phyloP scores from a whole-genome alignment of 2,113 vertebrate species.

The Cercocebus atys region DNA sequence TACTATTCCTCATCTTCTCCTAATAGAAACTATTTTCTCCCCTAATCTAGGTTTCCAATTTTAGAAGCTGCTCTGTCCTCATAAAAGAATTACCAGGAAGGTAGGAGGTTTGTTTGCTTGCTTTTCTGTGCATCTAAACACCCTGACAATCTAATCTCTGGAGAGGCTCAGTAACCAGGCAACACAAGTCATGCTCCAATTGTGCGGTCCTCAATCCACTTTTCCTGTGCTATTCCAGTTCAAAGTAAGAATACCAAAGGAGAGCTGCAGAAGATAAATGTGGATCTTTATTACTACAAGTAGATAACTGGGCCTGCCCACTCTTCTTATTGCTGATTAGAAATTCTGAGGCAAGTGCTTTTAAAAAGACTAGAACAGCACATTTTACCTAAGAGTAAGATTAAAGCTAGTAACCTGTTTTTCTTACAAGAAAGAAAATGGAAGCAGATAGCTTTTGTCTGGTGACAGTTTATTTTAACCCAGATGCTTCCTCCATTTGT shows the following conservation, averaged over 20 bases:
- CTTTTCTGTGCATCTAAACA: conserved; percentile 50
- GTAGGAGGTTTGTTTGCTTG: conserved; percentile 3
- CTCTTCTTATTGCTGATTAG: neutral
- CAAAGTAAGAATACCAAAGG: conserved; percentile 35
- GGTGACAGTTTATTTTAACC: conserved; percentile 84
- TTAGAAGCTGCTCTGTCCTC: neutral
- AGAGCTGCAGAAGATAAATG: conserved; percentile 10
- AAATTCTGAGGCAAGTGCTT: conserved; percentile 33
- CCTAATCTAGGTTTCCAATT: neutral
- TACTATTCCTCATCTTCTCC: neutral
- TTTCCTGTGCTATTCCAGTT: neutral
- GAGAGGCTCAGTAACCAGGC: conserved; percentile 30
- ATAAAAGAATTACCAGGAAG: neutral
- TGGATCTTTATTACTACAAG: conserved; percentile 18
- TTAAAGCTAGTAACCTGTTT: conserved; percentile 69
- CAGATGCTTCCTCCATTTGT: conserved; percentile 81
- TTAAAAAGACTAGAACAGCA: conserved; percentile 70
- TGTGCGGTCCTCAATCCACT: neutral
- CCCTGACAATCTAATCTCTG: conserved; percentile 40
- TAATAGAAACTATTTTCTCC: neutral
- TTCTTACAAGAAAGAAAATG: conserved; percentile 56
- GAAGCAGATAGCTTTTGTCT: conserved; percentile 78
- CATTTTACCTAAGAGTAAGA: conserved; percentile 77
- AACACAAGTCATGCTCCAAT: conserved; percentile 50
- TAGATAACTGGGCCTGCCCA: neutral